Base-by-base conservation (phyloP, 2,797 vertebrate species). In the Mormyrus hasselquistii region DNA sequence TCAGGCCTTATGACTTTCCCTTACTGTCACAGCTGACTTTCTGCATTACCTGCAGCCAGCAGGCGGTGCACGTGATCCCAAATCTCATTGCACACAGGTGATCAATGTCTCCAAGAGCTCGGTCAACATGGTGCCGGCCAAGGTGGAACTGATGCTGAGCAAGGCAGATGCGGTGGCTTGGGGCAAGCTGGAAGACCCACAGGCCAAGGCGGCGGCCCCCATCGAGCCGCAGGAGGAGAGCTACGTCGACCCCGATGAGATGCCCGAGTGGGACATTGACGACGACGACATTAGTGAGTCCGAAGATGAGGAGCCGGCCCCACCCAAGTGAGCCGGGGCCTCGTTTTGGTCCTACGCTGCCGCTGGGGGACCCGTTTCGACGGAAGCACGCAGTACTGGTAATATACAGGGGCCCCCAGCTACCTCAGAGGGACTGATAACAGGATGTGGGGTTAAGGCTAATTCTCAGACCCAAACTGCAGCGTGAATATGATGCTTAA, bases 141-240 rank as follows among this genome's bases (percentile, higher is more conserved):
- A 99, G 94, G 97, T 98, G 91, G 98, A 99, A 94, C 95, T 99
- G 89, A 93, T 87, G 0, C 95, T 99, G 88, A 91, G 92, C 83
- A 99, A 99, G 93, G 95, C 94, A 5, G 95, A 97, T 91, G 92
- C 93, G 1, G 95, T 97, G 86, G 91, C 95, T 88, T 99, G 98
- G 98, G 97, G 96, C 16, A 96, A 97, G 93, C 96, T 99, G 93
- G 97, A 99, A 91, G 96, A 98, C 86, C 95, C 96, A 0, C 90
- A 94, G 91, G 92, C 93, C 93, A 95, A 94, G 38, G 65, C 34
- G 10, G 65, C 59, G 50, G 91, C 94, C 0, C 94, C 94, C 69
- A 92, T 92, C 0, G 95, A 79, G 73, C 38, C 34, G 2, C 73
- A 96, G 83, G 91, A 9, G 16, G 85, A 90, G 0, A 55, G 90